These are phyloP conservation scores for Mycteria americana DNA, from an alignment of 2,797 vertebrate species.

Conservation along the genomic window DNA sequence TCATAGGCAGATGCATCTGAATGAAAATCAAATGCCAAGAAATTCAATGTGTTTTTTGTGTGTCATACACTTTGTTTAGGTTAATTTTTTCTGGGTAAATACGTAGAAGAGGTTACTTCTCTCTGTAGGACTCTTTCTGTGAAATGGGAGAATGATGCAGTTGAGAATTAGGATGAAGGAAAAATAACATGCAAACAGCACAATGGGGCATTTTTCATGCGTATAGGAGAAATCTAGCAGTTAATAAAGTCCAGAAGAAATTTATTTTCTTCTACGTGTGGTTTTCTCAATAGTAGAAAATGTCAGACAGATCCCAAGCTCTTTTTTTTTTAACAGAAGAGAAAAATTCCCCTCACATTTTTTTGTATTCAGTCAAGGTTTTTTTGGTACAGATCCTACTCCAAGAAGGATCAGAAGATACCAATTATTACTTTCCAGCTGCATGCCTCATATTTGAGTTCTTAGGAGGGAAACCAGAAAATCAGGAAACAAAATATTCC, in stretches of 20 bases:
- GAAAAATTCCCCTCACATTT: neutral
- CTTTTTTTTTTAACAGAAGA: neutral
- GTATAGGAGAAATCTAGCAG: neutral
- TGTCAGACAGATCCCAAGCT: neutral
- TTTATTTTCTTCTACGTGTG: rapidly evolving
- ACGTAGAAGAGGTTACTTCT: neutral
- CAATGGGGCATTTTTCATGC: neutral
- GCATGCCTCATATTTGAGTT: neutral
- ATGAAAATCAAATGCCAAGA: constrained; percentile 16
- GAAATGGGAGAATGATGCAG: neutral
- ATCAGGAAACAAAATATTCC: neutral
- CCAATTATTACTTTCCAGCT: neutral
- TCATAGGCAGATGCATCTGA: neutral
- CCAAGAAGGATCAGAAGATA: neutral
- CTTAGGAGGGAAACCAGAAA: neutral
- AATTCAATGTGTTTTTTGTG: neutral
- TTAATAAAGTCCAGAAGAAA: neutral
- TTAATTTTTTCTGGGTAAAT: neutral
- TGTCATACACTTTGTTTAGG: neutral
- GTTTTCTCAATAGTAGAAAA: neutral
- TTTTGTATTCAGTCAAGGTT: neutral
- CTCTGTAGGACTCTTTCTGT: neutral
- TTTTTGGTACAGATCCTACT: neutral
- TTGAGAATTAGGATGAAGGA: neutral
- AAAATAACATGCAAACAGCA: neutral